phyloP scores from a whole-genome alignment of 35 echinoderm and acorn worm species.

The Holothuria glaberrima region DNA sequence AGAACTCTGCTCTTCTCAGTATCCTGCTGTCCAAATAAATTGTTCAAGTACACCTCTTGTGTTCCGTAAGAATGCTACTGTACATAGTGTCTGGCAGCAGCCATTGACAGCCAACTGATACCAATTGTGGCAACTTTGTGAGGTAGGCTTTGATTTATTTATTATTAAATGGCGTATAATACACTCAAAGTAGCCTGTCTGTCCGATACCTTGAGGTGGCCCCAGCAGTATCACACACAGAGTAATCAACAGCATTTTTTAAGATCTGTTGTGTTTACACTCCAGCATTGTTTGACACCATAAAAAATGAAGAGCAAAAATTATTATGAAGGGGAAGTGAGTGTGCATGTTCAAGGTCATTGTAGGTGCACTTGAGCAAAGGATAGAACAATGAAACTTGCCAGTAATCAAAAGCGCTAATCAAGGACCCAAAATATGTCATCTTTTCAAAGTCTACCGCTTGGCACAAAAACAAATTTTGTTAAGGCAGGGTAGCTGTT shows the following conservation, averaged over 20 bases:
- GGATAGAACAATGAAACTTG: background rate
- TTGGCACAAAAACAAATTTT: too few relatives aligned
- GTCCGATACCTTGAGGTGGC: background rate
- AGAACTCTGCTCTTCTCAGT: too few relatives aligned
- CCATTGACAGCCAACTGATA: too few relatives aligned
- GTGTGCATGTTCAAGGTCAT: conserved; percentile 40
- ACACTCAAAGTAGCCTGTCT: conserved; percentile 17
- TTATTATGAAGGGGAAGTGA: conserved; percentile 35
- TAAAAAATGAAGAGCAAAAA: conserved; percentile 46
- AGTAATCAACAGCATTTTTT: conserved; percentile 55
- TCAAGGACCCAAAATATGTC: conserved; percentile 28
- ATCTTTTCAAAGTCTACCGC: background rate
- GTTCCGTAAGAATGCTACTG: too few relatives aligned
- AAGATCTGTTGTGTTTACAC: conserved; percentile 48
- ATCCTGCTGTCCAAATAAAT: too few relatives aligned
- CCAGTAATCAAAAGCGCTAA: background rate
- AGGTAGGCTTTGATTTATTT: conserved; percentile 36
- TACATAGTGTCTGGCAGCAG: too few relatives aligned
- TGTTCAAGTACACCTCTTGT: too few relatives aligned
- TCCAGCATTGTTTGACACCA: conserved; percentile 48
- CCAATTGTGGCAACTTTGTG: too few relatives aligned
- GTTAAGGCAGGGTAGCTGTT: too few relatives aligned
- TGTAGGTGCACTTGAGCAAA: background rate
- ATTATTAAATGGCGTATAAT: conserved; percentile 34
- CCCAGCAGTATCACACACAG: conserved; percentile 36